Conservation (phyloP, 2,797 vertebrate species). For the Squalus acanthias region DNA sequence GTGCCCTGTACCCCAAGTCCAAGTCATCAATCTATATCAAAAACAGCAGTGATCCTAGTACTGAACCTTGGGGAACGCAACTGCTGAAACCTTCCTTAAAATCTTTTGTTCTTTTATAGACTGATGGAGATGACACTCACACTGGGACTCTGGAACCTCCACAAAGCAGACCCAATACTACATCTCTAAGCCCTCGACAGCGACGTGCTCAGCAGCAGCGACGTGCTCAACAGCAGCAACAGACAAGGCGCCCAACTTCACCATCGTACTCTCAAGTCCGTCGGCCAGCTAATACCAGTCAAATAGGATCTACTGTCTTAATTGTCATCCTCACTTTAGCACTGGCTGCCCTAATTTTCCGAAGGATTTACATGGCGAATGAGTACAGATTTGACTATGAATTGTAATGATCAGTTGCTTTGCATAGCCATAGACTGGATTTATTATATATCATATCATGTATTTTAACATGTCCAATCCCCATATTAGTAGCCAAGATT, state of each 20-base stretch:
- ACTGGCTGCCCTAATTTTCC: conserved; percentile 85
- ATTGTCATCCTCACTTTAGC: conserved; percentile 85
- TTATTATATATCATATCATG: not conserved
- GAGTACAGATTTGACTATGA: conserved; percentile 90
- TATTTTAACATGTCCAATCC: not conserved
- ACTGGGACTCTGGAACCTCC: conserved; percentile 46
- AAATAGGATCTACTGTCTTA: conserved; percentile 71
- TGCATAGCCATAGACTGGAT: conserved; percentile 16
- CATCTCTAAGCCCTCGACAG: conserved; percentile 75
- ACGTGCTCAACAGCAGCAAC: conserved; percentile 59
- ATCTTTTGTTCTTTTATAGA: not conserved
- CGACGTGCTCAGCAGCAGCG: conserved; percentile 63
- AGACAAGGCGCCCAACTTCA: conserved; percentile 56
- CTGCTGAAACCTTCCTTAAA: not conserved
- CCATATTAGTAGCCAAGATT: not conserved
- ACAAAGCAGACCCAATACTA: conserved; percentile 47
- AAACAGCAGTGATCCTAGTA: too few species aligned
- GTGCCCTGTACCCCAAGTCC: too few species aligned
- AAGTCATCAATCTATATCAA: too few species aligned
- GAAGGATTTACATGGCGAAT: conserved; percentile 84
- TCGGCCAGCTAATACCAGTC: conserved; percentile 62
- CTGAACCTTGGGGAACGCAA: too few species aligned
- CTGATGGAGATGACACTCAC: not conserved
- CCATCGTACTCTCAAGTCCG: conserved; percentile 58
- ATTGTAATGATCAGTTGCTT: conserved; percentile 57